Evolutionary conservation across 2,888 invertebrate genomes (phyloP), one percentile per base, ranked within the genome.

Genomic region (Drosophila incognita): DNA sequence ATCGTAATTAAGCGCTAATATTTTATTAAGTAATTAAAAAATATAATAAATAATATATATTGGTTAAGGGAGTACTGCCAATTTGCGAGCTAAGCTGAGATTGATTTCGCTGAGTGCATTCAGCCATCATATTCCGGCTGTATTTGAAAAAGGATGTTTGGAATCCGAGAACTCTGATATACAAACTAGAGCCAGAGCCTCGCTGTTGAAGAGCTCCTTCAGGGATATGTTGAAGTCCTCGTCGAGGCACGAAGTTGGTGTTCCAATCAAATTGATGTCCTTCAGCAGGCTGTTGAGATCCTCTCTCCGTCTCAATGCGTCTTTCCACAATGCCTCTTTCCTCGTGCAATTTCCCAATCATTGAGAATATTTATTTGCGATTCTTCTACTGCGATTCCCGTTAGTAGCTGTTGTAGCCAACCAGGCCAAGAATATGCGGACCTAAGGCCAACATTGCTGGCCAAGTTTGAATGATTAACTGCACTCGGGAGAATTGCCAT

Each of bases 171-270:
- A 1, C 8, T 69, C 42, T 3, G 53, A 27, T 0, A 76, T 61
- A 69, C 74, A 82, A 31, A 81, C 58, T 3, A 78, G 2, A 0
- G n/a, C 48, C 2, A 80, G 7, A 1, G 38, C 7, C 11, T 33
- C 5, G 3, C 8, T n/a, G 21, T 71, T 70, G 8, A 58, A 77
- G 5, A 18, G 3, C 0, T 35, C 13, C 8, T 59, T 65, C 0
- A 73, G 2, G 15, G 27, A 0, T 0, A 72, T 8, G 0, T 1
- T 7, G 1, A 21, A 18, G 0, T 15, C 13, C 10, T 66, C 48
- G 24, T 74, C 29, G 0, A 57, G 10, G 0, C 72, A 62, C 10
- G 70, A 13, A 2, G 15, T 6, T n/a, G n/a, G n/a, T n/a, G n/a
- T 21, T 21, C 21, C 49, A 0, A 11, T 8, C 0, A 27, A 13